phyloP scores from a whole-genome alignment of 2,888 invertebrate species.

The Frankliniella intonsa region DNA sequence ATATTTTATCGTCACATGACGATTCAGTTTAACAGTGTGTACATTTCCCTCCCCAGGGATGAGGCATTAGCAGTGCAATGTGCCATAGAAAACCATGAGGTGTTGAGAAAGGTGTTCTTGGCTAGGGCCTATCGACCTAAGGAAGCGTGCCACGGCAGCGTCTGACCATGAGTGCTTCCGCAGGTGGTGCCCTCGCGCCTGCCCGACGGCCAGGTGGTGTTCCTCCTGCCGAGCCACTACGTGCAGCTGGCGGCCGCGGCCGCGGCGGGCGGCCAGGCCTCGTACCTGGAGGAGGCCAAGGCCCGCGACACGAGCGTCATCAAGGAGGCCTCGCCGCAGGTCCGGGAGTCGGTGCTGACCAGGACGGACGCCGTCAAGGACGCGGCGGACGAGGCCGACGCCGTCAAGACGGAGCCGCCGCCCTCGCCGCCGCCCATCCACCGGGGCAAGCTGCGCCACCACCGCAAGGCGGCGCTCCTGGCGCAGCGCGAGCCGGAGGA shows the following conservation, averaged over 20 bases:
- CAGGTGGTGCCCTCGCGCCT: conserved; percentile 54
- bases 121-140: too few species aligned
- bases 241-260: conserved; percentile 54
- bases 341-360: not conserved
- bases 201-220: conserved; percentile 58
- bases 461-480: not conserved
- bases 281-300: conserved; percentile 4
- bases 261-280: conserved; percentile 34
- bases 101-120: too few species aligned
- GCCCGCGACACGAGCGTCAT: not conserved
- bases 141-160: too few species aligned
- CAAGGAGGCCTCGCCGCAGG: not conserved
- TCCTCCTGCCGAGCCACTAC: conserved; percentile 58
- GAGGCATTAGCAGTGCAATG: too few species aligned
- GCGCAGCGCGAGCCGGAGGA: conserved; percentile 2
- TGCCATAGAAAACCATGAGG: too few species aligned
- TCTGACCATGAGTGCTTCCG: conserved; percentile 33
- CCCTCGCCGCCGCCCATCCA: not conserved
- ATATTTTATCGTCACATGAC: too few species aligned
- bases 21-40: too few species aligned
- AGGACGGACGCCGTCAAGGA: not conserved
- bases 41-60: too few species aligned
- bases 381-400: not conserved
- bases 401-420: not conserved
- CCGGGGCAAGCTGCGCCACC: not conserved